phyloP scores from a whole-genome alignment of 2,888 invertebrate species.

The Sphaeridia pumilis region DNA sequence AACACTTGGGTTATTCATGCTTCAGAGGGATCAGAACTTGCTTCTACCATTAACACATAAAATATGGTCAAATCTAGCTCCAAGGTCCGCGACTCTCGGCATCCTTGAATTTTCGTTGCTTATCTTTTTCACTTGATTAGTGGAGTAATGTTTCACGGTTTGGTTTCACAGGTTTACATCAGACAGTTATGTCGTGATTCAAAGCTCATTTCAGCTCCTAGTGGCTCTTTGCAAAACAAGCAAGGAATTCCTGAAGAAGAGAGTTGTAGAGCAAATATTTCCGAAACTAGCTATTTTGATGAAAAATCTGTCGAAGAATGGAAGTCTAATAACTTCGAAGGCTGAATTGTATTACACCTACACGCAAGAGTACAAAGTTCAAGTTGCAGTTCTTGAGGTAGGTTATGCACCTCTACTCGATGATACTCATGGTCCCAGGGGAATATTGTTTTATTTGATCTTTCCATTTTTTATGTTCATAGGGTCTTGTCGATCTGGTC shows the following conservation, averaged over 20 bases:
- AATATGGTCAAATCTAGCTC: conserved; percentile 30
- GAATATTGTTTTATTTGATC: no score
- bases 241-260: conserved; percentile 27
- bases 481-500: conserved; percentile 28
- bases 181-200: conserved; percentile 27
- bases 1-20: conserved; percentile 22
- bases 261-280: conserved; percentile 30
- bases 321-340: conserved; percentile 22
- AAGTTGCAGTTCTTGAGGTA: conserved; percentile 29
- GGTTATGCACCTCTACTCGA: neutral
- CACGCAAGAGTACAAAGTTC: conserved; percentile 34
- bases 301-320: conserved; percentile 18
- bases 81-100: conserved; percentile 26
- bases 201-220: conserved; percentile 32
- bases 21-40: conserved; percentile 21
- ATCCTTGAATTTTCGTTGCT: neutral
- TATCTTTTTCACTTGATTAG: neutral
- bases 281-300: conserved; percentile 27
- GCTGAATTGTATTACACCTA: conserved; percentile 29
- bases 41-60: conserved; percentile 29
- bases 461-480: no score
- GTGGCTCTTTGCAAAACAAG: conserved; percentile 17
- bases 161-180: conserved; percentile 21
- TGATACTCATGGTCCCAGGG: no score
- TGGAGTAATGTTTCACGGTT: neutral